phyloP scores from a whole-genome alignment of 2,888 invertebrate genomes.

The Octonoba sinensis region DNA sequence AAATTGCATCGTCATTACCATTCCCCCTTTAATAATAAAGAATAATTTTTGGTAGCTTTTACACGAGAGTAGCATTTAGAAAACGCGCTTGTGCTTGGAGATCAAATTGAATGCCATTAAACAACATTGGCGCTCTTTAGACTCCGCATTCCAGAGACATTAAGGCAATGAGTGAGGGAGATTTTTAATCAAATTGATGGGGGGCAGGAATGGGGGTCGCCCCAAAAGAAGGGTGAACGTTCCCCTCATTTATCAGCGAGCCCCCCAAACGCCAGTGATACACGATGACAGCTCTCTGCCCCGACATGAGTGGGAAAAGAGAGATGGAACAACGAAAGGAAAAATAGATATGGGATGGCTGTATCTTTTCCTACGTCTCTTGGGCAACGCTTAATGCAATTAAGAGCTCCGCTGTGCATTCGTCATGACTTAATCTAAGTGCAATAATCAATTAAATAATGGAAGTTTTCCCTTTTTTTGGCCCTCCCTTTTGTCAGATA shows the following conservation, averaged over 20 bases:
- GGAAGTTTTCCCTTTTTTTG: slow-evolving; percentile 22
- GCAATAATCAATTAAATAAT: slow-evolving; percentile 61
- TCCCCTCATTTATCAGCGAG: slow-evolving; percentile 51
- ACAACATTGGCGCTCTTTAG: slow-evolving; percentile 48
- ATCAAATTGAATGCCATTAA: slow-evolving; percentile 53
- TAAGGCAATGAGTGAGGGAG: slow-evolving; percentile 63
- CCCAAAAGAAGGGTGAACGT: not conserved
- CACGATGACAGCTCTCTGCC: slow-evolving; percentile 58
- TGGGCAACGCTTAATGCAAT: slow-evolving; percentile 48
- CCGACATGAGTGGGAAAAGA: slow-evolving; percentile 50
- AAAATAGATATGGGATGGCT: slow-evolving; percentile 45
- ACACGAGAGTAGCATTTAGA: not conserved
- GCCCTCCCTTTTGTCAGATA: no score
- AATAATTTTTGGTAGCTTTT: no score
- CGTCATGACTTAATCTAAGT: slow-evolving; percentile 61
- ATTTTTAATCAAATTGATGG: slow-evolving; percentile 64
- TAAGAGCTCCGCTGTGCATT: slow-evolving; percentile 34
- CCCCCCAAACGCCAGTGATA: slow-evolving; percentile 50
- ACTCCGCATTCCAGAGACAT: slow-evolving; percentile 58
- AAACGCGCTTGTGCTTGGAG: slow-evolving; percentile 8
- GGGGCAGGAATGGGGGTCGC: slow-evolving; percentile 21
- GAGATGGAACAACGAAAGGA: slow-evolving; percentile 37
- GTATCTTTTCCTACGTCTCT: slow-evolving; percentile 51
- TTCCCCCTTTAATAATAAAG: no score
- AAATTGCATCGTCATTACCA: no score